Evolutionary conservation across 2,888 invertebrate genomes (phyloP).

Genomic region (Elysia crispata): DNA sequence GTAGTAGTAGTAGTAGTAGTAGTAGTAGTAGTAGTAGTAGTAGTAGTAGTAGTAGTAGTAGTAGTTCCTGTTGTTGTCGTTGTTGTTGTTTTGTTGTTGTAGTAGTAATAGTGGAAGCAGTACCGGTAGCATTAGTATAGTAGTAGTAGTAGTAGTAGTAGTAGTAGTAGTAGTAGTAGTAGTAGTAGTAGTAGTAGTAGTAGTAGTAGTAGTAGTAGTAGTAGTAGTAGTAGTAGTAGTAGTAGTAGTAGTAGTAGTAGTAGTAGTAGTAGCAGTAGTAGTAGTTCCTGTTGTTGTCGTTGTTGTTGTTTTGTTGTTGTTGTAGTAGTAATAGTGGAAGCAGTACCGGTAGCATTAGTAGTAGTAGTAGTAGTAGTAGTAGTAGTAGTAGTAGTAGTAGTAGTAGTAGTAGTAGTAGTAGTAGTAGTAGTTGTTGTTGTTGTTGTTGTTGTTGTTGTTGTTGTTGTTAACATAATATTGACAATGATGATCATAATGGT

Average conservation of each 20-base stretch:
- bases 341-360: background rate
- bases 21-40: background rate
- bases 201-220: constrained; percentile 17
- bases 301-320: background rate
- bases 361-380: background rate
- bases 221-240: constrained; percentile 31
- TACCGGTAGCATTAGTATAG: background rate
- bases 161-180: constrained; percentile 15
- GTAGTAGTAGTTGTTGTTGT: too few relatives aligned
- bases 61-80: background rate
- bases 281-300: background rate
- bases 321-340: constrained; percentile 18
- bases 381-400: background rate
- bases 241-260: constrained; percentile 24
- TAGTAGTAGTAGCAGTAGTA: constrained; percentile 26
- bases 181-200: constrained; percentile 18
- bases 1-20: background rate
- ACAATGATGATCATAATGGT: too few relatives aligned
- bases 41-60: background rate
- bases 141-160: constrained; percentile 1
- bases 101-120: background rate
- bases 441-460: too few relatives aligned
- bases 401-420: too few relatives aligned
- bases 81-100: background rate
- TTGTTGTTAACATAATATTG: too few relatives aligned